Conservation (phyloP, 2,888 invertebrate species). For the Drosophila atroscutellata region DNA sequence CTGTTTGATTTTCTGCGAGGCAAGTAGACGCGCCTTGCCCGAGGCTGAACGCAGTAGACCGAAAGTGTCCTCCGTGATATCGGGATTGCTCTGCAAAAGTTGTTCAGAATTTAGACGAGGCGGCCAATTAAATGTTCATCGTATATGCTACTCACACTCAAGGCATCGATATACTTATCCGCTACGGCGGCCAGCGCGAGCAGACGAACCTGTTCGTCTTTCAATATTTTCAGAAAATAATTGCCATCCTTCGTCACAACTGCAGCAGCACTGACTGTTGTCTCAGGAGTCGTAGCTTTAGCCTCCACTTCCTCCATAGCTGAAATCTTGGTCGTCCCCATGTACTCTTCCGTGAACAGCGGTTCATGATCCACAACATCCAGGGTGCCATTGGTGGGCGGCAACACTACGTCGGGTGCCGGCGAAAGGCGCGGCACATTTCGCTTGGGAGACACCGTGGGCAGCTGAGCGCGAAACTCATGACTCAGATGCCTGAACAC, state of each 20-base stretch:
- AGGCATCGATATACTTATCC: constrained; percentile 89
- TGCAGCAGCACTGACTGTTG: background rate
- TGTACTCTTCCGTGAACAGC: constrained; percentile 35
- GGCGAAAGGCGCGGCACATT: constrained; percentile 46
- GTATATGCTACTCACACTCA: constrained; percentile 83
- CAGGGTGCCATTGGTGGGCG: constrained; percentile 24
- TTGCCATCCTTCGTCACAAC: constrained; percentile 87
- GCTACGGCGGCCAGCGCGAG: constrained; percentile 88
- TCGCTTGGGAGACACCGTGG: constrained; percentile 87
- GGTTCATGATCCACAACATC: constrained; percentile 76
- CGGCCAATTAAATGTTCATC: background rate
- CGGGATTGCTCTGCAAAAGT: constrained; percentile 82
- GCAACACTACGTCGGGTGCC: constrained; percentile 43
- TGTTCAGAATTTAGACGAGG: constrained; percentile 4
- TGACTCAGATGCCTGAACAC: constrained; percentile 93
- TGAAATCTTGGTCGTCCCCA: constrained; percentile 32
- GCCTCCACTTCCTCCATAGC: background rate
- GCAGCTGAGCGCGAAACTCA: constrained; percentile 93
- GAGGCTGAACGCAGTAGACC: constrained; percentile 94
- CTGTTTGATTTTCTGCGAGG: constrained; percentile 97
- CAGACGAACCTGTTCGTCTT: constrained; percentile 90
- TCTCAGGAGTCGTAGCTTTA: background rate
- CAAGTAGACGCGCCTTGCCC: constrained; percentile 95
- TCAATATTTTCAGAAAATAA: constrained; percentile 91
- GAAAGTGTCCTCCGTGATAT: constrained; percentile 90